These are phyloP conservation scores for Fistularia tabacaria DNA, from an alignment of 2,797 vertebrate genomes.

Conservation along the genomic window DNA sequence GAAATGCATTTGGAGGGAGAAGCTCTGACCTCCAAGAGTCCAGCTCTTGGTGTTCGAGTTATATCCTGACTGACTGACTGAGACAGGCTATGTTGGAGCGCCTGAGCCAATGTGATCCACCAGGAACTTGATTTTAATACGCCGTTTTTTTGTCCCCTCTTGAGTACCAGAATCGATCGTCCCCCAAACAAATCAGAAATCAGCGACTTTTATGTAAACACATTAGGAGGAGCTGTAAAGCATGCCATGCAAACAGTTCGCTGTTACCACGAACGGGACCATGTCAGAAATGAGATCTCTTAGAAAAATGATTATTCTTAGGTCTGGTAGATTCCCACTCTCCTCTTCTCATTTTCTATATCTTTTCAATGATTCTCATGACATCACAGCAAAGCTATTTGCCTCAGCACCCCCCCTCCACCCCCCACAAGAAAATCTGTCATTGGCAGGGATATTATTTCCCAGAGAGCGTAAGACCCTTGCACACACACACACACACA, in stretches of 20 bases:
- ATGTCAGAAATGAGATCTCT: not conserved
- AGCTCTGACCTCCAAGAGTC: no score
- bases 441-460: slow-evolving; percentile 70
- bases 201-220: no score
- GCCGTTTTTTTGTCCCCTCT: no score
- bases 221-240: no score
- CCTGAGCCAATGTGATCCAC: no score
- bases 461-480: slow-evolving; percentile 49
- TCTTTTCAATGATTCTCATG: slow-evolving; percentile 65
- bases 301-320: not conserved
- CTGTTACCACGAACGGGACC: no score
- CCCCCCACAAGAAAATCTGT: slow-evolving; percentile 67
- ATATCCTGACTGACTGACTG: not conserved
- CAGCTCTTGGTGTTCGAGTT: not conserved
- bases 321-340: not conserved
- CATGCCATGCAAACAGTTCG: no score
- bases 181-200: no score
- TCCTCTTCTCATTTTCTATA: not conserved
- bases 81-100: not conserved
- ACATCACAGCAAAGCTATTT: slow-evolving; percentile 74
- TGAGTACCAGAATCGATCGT: no score
- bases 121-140: no score
- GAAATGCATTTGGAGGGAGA: no score
- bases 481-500: slow-evolving; percentile 14
- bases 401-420: slow-evolving; percentile 37